A percentile compares a stretch with the other conserved stretches of the same genome.
Evolutionary conservation across 2,113 vertebrate genomes (phyloP).

Genomic region (Tachysurus fulvidraco): DNA sequence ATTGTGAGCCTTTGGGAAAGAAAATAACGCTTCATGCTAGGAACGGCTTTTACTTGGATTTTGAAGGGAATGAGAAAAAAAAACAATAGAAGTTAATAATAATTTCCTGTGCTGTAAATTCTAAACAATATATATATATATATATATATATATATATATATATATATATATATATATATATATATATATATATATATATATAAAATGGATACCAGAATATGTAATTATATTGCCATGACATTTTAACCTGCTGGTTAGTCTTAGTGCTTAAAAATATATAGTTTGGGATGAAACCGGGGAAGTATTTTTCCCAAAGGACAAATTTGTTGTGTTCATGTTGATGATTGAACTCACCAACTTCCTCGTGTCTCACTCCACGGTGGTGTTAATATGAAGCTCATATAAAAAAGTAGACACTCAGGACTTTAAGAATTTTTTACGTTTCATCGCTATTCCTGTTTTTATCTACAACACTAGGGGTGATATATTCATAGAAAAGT

Average conservation of each 20-base stretch:
- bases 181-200: no score
- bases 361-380: no score
- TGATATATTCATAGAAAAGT: no score
- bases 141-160: no score
- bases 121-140: neutral
- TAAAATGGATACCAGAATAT: neutral
- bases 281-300: neutral
- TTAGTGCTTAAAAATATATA: neutral
- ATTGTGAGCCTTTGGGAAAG: neutral
- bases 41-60: neutral
- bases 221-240: neutral
- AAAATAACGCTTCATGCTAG: neutral
- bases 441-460: no score
- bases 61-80: neutral
- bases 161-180: no score
- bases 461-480: no score
- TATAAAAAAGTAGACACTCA: no score
- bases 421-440: no score
- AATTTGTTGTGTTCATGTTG: no score
- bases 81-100: neutral
- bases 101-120: neutral
- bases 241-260: neutral
- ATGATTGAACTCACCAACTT: no score
- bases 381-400: no score
- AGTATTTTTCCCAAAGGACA: neutral